Conservation (phyloP, 2,888 invertebrate genomes). For the Phyto melanocephala region DNA sequence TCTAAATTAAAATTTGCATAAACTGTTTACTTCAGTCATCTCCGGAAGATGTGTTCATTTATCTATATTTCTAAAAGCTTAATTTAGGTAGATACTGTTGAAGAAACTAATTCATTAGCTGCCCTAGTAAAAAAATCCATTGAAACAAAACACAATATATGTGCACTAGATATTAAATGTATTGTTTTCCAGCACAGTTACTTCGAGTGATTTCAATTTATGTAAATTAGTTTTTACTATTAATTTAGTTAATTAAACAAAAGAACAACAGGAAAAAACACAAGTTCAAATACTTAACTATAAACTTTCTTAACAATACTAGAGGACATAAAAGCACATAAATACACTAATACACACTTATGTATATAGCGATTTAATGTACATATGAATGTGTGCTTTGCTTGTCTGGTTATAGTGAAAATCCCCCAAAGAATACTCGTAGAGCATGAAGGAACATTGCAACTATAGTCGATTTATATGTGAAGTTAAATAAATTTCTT, state of each 20-base stretch:
- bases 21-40: no score
- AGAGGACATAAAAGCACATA: background rate
- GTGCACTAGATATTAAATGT: background rate
- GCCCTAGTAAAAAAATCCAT: background rate
- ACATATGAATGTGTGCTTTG: background rate
- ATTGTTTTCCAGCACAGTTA: conserved; percentile 11
- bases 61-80: no score
- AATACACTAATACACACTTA: background rate
- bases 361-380: no score
- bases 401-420: background rate
- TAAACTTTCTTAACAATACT: background rate
- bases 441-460: background rate
- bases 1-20: no score
- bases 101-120: no score
- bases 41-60: no score
- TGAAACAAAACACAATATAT: background rate
- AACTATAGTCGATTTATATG: conserved; percentile 19
- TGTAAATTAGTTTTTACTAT: conserved; percentile 54
- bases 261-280: conserved; percentile 14
- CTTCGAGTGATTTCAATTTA: conserved; percentile 47
- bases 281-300: background rate
- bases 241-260: conserved; percentile 60
- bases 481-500: conserved; percentile 39
- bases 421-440: background rate
- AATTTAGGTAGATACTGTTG: no score